Evolutionary conservation across 1,140 invertebrate species (phyloP), one percentile per base, ranked within the genome.

Genomic region (Heliconius melpomene): DNA sequence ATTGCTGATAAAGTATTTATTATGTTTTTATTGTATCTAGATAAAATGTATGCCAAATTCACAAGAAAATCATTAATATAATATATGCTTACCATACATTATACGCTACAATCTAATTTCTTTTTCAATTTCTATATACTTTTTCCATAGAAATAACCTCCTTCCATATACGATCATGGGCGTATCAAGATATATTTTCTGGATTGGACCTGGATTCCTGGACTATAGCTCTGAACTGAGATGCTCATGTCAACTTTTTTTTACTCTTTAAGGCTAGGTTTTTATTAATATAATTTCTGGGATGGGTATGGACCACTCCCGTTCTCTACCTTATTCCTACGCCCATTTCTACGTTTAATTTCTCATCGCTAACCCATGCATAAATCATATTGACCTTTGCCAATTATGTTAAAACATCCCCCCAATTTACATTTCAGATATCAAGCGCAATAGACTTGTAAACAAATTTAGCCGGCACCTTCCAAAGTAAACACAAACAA

Each of bases 401-500:
- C 78, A 74, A 74, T 80, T 76, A 77, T 76, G 74, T 46, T 80
- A 76, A 80, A 77, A 77, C 79, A 73, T 71, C 32, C 60, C 52
- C 26, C 78, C 70, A 82, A 82, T 79, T 82, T 82, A 79, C 77
- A 75, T 82, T 82, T 82, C 78, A 76, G 50, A 71, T 57, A 75
- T 79, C 60, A 82, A 82, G 29, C 77, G 40, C 70, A 81, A 81
- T 79, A 26, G 80, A 79, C 77, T 76, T 75, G 80, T 82, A 79
- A 82, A 82, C 80, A 82, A 82, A 79, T 79, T 81, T 81, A 73
- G 72, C 70, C 32, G 72, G 77, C 77, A 77, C 77, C 81, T 82
- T 77, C n/a, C 78, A 74, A 79, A 76, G 71, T 82, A 82, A 82
- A 82, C 76, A 81, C 77, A 77, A 82, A 77, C 78, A 79, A 82